phyloP scores from a whole-genome alignment of 2,113 vertebrate species.

The Nerophis ophidion region DNA sequence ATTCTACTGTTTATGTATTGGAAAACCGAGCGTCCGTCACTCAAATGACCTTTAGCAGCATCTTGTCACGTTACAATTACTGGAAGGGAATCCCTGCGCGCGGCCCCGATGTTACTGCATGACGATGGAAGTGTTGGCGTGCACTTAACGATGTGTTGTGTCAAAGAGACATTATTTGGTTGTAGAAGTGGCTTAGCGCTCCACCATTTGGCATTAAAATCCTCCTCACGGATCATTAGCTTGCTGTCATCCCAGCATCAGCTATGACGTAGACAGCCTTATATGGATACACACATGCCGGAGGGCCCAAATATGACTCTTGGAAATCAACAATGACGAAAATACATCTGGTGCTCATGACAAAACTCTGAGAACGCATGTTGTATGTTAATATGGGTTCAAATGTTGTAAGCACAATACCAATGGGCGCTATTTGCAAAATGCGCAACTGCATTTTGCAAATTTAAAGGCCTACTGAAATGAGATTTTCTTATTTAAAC shows the following conservation, averaged over 20 bases:
- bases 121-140: background rate
- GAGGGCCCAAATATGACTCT: constrained; percentile 8
- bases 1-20: constrained; percentile 9
- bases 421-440: too few relatives aligned
- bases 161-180: constrained; percentile 3
- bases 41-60: constrained; percentile 66
- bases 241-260: constrained; percentile 58
- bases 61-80: constrained; percentile 42
- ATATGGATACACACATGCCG: constrained; percentile 64
- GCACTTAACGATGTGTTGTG: background rate
- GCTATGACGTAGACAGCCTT: constrained; percentile 65
- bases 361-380: background rate
- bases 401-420: too few relatives aligned
- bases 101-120: constrained; percentile 21
- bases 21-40: constrained; percentile 22
- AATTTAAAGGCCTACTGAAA: too few relatives aligned
- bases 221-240: constrained; percentile 59
- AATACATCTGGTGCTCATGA: background rate
- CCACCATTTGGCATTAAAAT: constrained; percentile 66
- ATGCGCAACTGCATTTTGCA: too few relatives aligned
- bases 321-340: background rate
- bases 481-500: too few relatives aligned
- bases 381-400: background rate
- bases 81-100: constrained; percentile 61
- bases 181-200: constrained; percentile 41